Evolutionary conservation across 2,888 invertebrate species (phyloP).

Genomic region (Pristionchus mayeri): DNA sequence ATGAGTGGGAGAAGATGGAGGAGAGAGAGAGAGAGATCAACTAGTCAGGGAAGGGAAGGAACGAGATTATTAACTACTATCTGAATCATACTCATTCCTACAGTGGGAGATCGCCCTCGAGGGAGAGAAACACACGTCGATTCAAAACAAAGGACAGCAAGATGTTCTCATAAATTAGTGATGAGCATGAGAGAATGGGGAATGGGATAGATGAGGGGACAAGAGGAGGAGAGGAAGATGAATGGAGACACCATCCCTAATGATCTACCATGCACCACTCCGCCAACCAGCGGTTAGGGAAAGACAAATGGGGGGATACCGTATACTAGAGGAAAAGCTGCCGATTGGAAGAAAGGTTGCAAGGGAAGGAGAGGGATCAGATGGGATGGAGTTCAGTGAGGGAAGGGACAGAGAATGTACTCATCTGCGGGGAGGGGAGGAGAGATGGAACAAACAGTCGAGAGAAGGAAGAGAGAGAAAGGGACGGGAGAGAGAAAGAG

Average conservation of each 20-base stretch:
- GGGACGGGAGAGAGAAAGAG: background rate
- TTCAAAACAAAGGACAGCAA: slow-evolving; percentile 5
- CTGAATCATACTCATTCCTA: slow-evolving; percentile 3
- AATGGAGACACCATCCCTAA: background rate
- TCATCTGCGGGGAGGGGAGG: slow-evolving; percentile 1
- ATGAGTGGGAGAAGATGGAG: background rate
- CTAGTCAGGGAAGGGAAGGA: background rate
- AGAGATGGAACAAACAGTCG: background rate
- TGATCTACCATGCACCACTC: background rate
- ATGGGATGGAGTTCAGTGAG: background rate
- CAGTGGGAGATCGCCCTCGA: background rate
- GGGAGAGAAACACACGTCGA: background rate
- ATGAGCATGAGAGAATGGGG: slow-evolving; percentile 18
- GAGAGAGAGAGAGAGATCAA: background rate
- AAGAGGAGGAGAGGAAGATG: slow-evolving; percentile 9
- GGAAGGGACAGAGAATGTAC: background rate
- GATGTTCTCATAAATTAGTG: slow-evolving; percentile 15
- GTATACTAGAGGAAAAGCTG: background rate
- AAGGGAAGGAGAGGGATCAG: background rate
- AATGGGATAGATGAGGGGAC: background rate
- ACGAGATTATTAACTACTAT: background rate
- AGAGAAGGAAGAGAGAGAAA: background rate
- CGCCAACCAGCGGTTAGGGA: slow-evolving; percentile 7
- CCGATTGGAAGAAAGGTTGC: background rate
- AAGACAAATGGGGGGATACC: background rate